Conservation (phyloP, 2,888 invertebrate species). For the Lepidocyrtinus sp. region DNA sequence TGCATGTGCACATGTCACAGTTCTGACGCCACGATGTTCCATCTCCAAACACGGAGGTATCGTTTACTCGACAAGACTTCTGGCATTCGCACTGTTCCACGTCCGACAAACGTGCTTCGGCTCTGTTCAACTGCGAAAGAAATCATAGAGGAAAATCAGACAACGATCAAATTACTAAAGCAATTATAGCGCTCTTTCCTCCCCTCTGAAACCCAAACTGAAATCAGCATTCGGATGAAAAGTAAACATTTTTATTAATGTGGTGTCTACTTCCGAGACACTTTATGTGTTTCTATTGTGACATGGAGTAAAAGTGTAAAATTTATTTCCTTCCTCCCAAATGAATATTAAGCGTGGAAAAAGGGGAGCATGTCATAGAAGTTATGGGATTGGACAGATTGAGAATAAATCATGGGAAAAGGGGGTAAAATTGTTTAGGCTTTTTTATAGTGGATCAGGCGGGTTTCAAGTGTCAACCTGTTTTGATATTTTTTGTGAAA, state of each 20-base stretch:
- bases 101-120: constrained; percentile 83
- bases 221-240: too few species aligned
- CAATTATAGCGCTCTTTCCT: too few species aligned
- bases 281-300: too few species aligned
- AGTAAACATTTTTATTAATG: too few species aligned
- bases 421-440: not conserved
- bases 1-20: constrained; percentile 91
- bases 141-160: too few species aligned
- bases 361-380: too few species aligned
- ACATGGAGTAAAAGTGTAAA: too few species aligned
- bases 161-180: too few species aligned
- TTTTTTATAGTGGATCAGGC: not conserved
- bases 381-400: not conserved
- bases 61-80: constrained; percentile 88
- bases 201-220: too few species aligned
- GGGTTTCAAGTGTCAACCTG: not conserved
- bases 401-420: not conserved
- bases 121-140: constrained; percentile 80
- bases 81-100: constrained; percentile 93
- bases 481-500: too few species aligned
- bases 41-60: constrained; percentile 82
- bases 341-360: not conserved
- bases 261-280: too few species aligned
- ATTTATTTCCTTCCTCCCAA: too few species aligned
- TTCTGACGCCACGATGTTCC: constrained; percentile 88